Base-by-base conservation (phyloP, 2,797 vertebrate species). In the Tenualosa ilisha region DNA sequence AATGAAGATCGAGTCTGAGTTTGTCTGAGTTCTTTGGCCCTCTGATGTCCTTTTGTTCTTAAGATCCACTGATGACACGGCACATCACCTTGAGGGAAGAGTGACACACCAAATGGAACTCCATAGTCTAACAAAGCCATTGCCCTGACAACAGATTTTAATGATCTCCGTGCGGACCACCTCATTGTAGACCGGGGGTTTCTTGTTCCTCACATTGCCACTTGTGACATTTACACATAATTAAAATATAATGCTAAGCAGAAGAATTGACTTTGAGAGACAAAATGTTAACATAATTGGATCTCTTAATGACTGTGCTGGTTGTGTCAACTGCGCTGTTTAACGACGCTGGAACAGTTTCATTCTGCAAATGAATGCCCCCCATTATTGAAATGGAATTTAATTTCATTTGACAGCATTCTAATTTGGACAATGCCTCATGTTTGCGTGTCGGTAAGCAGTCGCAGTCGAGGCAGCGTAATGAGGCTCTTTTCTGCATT, bases 191-290 rank as follows among this genome's bases (percentile, higher is more conserved):
- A 89, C 63, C 86, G 84, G 0, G 87, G 63, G 88, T 68, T 49
- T 85, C 40, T 79, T 17, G 22, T 86, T 87, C 86, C 68, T 81
- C 82, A 88, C 82, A 24, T 85, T 22, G 88, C 87, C 89, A 91
- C 86, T 91, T 90, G 90, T 85, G 89, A 92, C 86, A 91, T 92
- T 92, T 92, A 90, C 50, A 92, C 89, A 90, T 92, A 92, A 89
- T 94, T 93, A 92, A 84, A 89, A 89, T 87, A 87, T 87, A 87
- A 91, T 88, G 90, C 90, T 89, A 87, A 86, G 87, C 88, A 88
- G 87, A 83, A 91, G 87, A 75, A 86, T n/a, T 24, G 17, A 85
- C 83, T 85, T 40, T 26, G 85, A 88, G 85, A 89, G 91, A 84
- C 84, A 85, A 89, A 85, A 86, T 54, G 72, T 83, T 46, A 84